Base-by-base conservation (phyloP, 23 tunicate species). In the Corella eumyota region DNA sequence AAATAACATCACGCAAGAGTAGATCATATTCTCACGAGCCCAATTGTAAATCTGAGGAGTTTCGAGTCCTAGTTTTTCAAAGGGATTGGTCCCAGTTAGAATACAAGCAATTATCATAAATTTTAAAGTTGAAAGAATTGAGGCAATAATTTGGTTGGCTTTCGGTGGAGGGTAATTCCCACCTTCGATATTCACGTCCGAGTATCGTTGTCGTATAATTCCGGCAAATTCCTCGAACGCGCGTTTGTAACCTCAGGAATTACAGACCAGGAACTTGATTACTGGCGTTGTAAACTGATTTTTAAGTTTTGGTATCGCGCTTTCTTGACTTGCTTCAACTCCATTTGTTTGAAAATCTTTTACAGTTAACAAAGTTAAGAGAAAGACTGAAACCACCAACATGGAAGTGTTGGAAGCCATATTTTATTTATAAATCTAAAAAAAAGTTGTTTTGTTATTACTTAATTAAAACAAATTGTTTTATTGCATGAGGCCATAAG, bases 161-260 rank as follows among this genome's bases (percentile, higher is more conserved):
- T 76, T 56, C 17, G 90, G 85, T 54, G 95, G 95, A 6, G 97
- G 97, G 64, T 90, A 90, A 37, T 90, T 90, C 23, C 74, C 78
- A 20, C 83, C 97, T 25, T 73, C 76, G 30, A 90, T 80, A 45
- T 80, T 67, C 54, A 90, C 69, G 67, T 81, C 97, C 51, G 97
- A 80, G 74, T 60, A 90, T 62, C 90, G 97, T 66, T 74, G 75
- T 21, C 36, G 45, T 0, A 90, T 73, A 1, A 90, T 35, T 11
- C 68, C 73, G 26, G 97, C 82, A 56, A 73, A 90, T 69, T 90
- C 78, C 60, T 90, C 90, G 65, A 85, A 79, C 60, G 90, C 97
- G 29, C 79, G 77, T 11, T 68, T 76, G 73, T 90, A 90, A 24
- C 97, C 97, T 90, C 97, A 90, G 69, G 97, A 90, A 45, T 70